Conservation (phyloP, 2,888 invertebrate species). For the Drosophila tripunctata region DNA sequence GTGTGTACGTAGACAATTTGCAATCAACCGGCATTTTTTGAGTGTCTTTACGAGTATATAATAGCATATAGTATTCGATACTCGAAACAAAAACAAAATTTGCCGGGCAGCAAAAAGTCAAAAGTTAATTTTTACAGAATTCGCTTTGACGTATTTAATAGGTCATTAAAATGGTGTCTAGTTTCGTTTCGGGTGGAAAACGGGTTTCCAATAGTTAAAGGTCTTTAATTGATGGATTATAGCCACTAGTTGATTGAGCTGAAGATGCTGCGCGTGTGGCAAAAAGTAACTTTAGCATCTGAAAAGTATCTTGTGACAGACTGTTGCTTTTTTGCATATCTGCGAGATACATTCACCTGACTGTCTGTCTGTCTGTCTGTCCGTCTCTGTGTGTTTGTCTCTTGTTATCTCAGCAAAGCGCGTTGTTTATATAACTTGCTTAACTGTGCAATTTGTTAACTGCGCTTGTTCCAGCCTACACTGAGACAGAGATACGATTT, state of each 20-base stretch:
- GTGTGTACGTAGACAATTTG: slow-evolving; percentile 31
- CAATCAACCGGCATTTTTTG: slow-evolving; percentile 33
- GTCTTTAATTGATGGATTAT: slow-evolving; percentile 39
- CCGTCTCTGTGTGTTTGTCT: not conserved
- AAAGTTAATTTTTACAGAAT: slow-evolving; percentile 15
- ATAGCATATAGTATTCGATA: slow-evolving; percentile 1
- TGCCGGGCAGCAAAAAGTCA: slow-evolving; percentile 24
- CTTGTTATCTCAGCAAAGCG: slow-evolving; percentile 31
- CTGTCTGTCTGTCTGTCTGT: not conserved
- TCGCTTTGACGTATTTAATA: slow-evolving; percentile 39
- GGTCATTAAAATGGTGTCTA: slow-evolving; percentile 47
- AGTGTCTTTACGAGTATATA: slow-evolving; percentile 7
- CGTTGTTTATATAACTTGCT: slow-evolving; percentile 57
- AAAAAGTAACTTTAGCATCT: slow-evolving; percentile 13
- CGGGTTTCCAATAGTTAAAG: slow-evolving; percentile 29
- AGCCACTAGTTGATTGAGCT: not conserved
- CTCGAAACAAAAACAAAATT: slow-evolving; percentile 7
- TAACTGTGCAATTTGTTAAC: slow-evolving; percentile 61
- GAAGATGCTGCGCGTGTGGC: slow-evolving; percentile 21
- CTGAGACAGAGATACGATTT: not conserved
- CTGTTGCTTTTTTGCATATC: slow-evolving; percentile 8
- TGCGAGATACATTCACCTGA: slow-evolving; percentile 38
- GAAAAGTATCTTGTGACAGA: slow-evolving; percentile 11
- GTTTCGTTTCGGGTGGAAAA: slow-evolving; percentile 33
- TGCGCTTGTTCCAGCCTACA: slow-evolving; percentile 38